Evolutionary conservation across 2,797 vertebrate genomes (phyloP), one percentile per base, ranked within the genome.

Genomic region (Mormyrus hasselquistii): DNA sequence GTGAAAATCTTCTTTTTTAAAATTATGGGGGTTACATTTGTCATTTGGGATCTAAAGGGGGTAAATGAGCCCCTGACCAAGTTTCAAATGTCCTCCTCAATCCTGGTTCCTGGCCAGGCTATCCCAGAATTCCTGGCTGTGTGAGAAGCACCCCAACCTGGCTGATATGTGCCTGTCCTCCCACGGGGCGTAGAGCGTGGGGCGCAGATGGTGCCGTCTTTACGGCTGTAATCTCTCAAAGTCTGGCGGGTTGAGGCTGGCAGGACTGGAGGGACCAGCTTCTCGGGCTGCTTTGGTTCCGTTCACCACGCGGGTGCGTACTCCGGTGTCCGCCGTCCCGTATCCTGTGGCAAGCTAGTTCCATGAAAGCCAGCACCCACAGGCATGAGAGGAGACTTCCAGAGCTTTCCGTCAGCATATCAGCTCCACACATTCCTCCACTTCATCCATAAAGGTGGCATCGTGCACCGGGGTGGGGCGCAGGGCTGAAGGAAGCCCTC

Each of bases 211-310:
- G 89, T 25, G 8, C 34, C 53, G 14, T 65, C 85, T 14, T 76
- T 62, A 49, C 82, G 14, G 7, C 38, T 82, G 83, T 83, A 89
- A 88, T 90, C 88, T 88, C 69, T 57, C 79, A 65, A 10, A 82
- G 85, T 34, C 69, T 14, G 29, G 69, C 25, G 69, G 10, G 50
- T 49, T 69, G 7, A 2, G 62, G 49, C 83, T n/a, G 16, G 38
- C 84, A n/a, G 22, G 38, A 73, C 85, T 44, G 89, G 29, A 49
- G 83, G 29, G 2, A 87, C 44, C 84, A 25, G 38, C 34, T 57
- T 50, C 65, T 47, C 49, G 7, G 38, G 29, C 65, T 41, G 59
- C 52, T 55, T 29, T 3, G 41, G 83, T 50, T 83, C 84, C 8
- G 57, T 25, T n/a, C 2, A 6, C n/a, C 19, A 22, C 29, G 41